Conservation (phyloP, 2,888 invertebrate genomes). For the Ischnus inquisitorius region DNA sequence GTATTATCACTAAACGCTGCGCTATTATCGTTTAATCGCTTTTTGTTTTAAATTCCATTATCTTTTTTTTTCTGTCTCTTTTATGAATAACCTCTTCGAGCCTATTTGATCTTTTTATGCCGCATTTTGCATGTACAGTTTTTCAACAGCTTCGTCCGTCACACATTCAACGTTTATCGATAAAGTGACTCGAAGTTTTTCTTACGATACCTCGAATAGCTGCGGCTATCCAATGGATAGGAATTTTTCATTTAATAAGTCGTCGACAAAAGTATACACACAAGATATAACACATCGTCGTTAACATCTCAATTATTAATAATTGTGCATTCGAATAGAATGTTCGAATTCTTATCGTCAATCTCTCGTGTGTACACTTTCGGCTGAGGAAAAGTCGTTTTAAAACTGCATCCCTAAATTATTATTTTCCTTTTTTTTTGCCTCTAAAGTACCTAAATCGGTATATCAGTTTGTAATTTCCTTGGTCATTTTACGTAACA, state of each 20-base stretch:
- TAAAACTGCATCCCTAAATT: constrained; percentile 48
- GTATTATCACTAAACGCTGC: constrained; percentile 43
- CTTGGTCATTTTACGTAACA: constrained; percentile 84
- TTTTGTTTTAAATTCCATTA: constrained; percentile 16
- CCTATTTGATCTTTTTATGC: constrained; percentile 58
- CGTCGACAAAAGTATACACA: constrained; percentile 29
- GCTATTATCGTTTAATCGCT: constrained; percentile 48
- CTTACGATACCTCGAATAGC: constrained; percentile 19
- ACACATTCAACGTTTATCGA: constrained; percentile 32
- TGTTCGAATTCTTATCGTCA: constrained; percentile 1
- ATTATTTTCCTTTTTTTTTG: constrained; percentile 21
- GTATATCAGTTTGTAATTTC: constrained; percentile 76
- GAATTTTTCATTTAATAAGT: background rate
- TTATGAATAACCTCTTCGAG: constrained; percentile 69
- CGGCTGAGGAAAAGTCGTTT: constrained; percentile 26
- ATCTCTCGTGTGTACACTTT: constrained; percentile 35
- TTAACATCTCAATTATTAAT: constrained; percentile 13
- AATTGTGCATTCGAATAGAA: constrained; percentile 32
- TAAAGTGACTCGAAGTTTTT: constrained; percentile 21
- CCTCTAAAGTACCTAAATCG: constrained; percentile 71
- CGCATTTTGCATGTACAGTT: constrained; percentile 52
- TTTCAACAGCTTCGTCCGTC: constrained; percentile 56
- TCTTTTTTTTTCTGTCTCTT: constrained; percentile 41
- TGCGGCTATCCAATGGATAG: constrained; percentile 33
- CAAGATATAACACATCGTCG: constrained; percentile 5